Conservation (phyloP, 2,888 invertebrate genomes). For the Melanostoma mellinum region DNA sequence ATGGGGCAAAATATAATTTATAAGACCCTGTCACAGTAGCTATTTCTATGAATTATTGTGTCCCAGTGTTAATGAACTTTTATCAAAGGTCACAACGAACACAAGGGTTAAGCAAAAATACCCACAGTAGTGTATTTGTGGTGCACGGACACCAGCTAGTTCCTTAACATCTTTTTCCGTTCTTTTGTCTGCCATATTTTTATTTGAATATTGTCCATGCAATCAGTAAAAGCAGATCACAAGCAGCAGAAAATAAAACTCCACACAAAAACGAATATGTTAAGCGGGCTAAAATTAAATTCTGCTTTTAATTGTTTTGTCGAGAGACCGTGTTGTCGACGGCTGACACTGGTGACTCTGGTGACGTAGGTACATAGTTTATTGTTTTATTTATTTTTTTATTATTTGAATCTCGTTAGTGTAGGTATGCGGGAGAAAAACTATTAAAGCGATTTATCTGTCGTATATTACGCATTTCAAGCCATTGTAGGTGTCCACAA, state of each 20-base stretch:
- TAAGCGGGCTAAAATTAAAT: conserved; percentile 27
- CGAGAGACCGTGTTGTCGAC: no score
- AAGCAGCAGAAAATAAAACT: not conserved
- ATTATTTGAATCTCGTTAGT: no score
- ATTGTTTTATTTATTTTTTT: no score
- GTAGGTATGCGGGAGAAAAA: no score
- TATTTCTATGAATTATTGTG: not conserved
- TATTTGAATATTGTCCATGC: conserved; percentile 3
- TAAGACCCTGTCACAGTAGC: not conserved
- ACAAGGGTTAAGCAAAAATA: not conserved
- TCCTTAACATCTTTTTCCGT: conserved; percentile 12
- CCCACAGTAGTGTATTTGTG: not conserved
- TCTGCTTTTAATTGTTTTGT: not conserved
- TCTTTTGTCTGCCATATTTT: conserved; percentile 11
- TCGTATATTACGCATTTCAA: no score
- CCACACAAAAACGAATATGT: not conserved
- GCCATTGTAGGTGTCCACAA: no score
- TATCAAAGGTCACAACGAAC: not conserved
- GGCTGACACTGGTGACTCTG: no score
- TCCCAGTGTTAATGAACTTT: conserved; percentile 29
- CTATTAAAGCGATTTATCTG: no score
- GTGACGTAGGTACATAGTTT: no score
- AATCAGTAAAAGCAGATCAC: conserved; percentile 12
- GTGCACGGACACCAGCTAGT: not conserved
- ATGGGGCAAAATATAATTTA: not conserved